Base-by-base conservation (phyloP, 2,797 vertebrate species). In the Eospalax fontanierii region DNA sequence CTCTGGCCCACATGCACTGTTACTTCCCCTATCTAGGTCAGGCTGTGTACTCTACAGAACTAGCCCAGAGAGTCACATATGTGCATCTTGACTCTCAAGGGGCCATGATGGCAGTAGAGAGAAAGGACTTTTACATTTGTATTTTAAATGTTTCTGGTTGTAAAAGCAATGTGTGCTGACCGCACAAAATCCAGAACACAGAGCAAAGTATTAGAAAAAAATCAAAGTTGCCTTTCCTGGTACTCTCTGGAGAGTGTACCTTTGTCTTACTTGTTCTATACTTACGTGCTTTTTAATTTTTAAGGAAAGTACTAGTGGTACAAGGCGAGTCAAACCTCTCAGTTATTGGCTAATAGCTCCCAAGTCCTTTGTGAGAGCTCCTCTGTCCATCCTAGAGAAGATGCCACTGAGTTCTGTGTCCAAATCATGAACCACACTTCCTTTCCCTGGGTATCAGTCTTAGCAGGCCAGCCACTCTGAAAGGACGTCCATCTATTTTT, bases 1-100 rank as follows among this genome's bases (percentile, higher is more conserved):
- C 0, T 0, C 28, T 43, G n/a, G 9, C 16, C 22, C 0, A 0
- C 0, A 14, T 26, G 6, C 10, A 28, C 7, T 4, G 79, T 59
- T 79, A 12, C n/a, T 22, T 68, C 88, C 9, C 14, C 38, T 76
- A 0, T 30, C 66, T 26, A 30, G 59, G 81, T 76, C 91, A 2
- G 80, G 50, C 75, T 35, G 26, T 0, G 2, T 59, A 84, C 28
- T 26, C 54, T 19, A 6, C 0, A 40, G 0, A 18, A 54, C 35
- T 43, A 5, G 19, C 54, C 6, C 3, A 24, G 75, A 57, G 12
- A 46, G 46, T 73, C 71, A 40, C 1, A 0, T 19, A 28, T 21
- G 59, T 33, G 15, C 22, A 9, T 9, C 35, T 63, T 15, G 7
- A 0, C 6, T 66, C 71, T 59, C 21, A 63, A 65, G 40, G 87